Evolutionary conservation across 2,888 invertebrate genomes (phyloP), one percentile per base, ranked within the genome.

Genomic region (Agonopterix alstromeriana): DNA sequence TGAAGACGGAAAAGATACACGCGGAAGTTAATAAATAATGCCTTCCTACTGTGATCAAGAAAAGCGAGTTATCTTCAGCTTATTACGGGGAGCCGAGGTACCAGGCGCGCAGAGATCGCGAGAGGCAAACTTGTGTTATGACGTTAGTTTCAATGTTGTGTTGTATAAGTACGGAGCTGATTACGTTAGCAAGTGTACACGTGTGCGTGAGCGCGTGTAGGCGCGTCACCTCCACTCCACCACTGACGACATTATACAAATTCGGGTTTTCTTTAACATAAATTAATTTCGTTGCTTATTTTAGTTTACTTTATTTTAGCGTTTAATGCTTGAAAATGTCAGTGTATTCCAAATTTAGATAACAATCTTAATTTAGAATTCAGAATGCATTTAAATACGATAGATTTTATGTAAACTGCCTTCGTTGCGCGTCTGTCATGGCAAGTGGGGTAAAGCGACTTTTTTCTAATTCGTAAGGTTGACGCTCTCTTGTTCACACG

Each of bases 401-500:
- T 27, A 27, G 27, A 27, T 27, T 27, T 27, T 27, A 27, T 27
- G 27, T 27, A 27, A 27, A 27, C 27, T 27, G 27, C 27, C 27
- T 27, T 27, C 27, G 27, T 27, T 27, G 27, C 27, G 27, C 27
- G 27, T 27, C 27, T 27, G n/a, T 38, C 10, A 38, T 38, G 38
- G 46, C 45, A 42, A 50, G 54, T 50, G 52, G 71, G 67, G 75
- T 76, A 77, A 75, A 77, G 66, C 70, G 67, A 75, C 75, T 82
- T 84, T 83, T 86, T 83, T 85, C 79, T 78, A 83, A 82, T 84
- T 83, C 72, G 79, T 82, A 85, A 87, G 87, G 86, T 88, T 88
- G 85, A 79, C 85, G 87, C 77, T 85, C 86, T 76, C 82, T 61
- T 73, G 82, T 82, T 82, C 83, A 77, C 80, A 82, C 80, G 78